A percentile compares a stretch with the other conserved stretches of the same genome.
Conservation (phyloP, 2,113 vertebrate species). For the Mus spicilegus region DNA sequence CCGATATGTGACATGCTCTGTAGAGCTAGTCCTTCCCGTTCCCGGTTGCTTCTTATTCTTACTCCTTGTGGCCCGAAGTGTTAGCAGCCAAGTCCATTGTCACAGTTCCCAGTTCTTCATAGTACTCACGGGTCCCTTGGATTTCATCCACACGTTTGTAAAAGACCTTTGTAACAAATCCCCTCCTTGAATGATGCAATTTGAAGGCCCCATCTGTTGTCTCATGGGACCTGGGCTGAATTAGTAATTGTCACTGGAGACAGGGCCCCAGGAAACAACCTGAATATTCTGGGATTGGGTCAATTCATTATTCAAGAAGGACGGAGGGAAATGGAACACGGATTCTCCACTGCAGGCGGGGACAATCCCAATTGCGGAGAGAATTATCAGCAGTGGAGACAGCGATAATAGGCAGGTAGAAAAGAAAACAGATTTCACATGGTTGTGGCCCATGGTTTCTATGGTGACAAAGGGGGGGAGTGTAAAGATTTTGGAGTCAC, state of each 20-base stretch:
- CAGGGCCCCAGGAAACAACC: not conserved
- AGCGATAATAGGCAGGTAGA: not conserved
- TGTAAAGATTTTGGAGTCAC: conserved; percentile 16
- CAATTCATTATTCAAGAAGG: conserved; percentile 23
- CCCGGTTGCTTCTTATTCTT: not conserved
- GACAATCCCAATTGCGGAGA: not conserved
- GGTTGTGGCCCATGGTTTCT: conserved; percentile 13
- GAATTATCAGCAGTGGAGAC: not conserved
- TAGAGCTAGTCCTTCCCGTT: not conserved
- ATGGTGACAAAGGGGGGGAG: not conserved
- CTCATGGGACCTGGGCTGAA: conserved; percentile 12
- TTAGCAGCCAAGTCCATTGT: not conserved
- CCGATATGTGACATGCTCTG: not conserved
- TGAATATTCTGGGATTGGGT: conserved; percentile 34
- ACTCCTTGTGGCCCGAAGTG: not conserved
- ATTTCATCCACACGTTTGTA: not conserved
- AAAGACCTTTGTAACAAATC: conserved; percentile 10
- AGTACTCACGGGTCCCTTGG: not conserved
- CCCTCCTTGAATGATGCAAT: not conserved
- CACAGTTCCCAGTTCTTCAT: not conserved
- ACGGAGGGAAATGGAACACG: not conserved
- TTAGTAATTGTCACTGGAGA: conserved; percentile 42
- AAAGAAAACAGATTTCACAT: not conserved
- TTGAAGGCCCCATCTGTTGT: conserved; percentile 24
- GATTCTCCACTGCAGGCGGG: not conserved